Conservation (phyloP, 2,888 invertebrate genomes). For the Spodoptera littoralis region DNA sequence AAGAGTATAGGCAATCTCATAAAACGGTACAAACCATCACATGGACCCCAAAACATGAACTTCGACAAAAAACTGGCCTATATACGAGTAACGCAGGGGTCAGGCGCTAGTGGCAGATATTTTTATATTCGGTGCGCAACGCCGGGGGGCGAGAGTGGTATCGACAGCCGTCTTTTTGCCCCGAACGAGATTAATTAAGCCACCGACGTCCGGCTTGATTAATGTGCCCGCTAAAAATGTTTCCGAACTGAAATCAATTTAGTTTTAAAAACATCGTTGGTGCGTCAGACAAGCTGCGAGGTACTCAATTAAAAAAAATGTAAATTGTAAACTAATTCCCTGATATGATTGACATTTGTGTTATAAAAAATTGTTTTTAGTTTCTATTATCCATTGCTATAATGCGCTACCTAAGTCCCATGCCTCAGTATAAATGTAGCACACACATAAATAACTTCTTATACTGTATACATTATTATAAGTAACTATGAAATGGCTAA, state of each 20-base stretch:
- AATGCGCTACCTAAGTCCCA: too few relatives aligned
- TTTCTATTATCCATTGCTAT: too few relatives aligned
- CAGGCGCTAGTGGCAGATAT: slow-evolving; percentile 27
- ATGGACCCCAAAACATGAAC: not conserved
- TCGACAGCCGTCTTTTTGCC: slow-evolving; percentile 75
- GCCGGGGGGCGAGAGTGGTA: slow-evolving; percentile 60
- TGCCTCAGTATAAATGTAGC: too few relatives aligned
- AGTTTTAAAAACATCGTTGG: slow-evolving; percentile 47
- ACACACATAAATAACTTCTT: too few relatives aligned
- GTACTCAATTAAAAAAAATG: slow-evolving; percentile 9
- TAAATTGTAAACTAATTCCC: not conserved
- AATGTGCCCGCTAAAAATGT: slow-evolving; percentile 73
- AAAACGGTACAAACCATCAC: too few relatives aligned
- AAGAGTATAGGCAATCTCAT: too few relatives aligned
- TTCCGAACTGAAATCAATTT: slow-evolving; percentile 70
- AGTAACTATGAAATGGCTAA: too few relatives aligned
- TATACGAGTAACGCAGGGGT: slow-evolving; percentile 11
- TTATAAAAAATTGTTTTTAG: too few relatives aligned
- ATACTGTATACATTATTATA: too few relatives aligned
- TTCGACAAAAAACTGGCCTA: slow-evolving; percentile 5
- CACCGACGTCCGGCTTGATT: slow-evolving; percentile 66
- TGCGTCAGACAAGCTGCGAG: slow-evolving; percentile 3
- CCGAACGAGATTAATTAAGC: slow-evolving; percentile 76
- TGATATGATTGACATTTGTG: too few relatives aligned
- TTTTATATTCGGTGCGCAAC: slow-evolving; percentile 54